These are phyloP conservation scores for Microtus pennsylvanicus DNA, from an alignment of 2,113 vertebrate genomes.

Conservation along the genomic window DNA sequence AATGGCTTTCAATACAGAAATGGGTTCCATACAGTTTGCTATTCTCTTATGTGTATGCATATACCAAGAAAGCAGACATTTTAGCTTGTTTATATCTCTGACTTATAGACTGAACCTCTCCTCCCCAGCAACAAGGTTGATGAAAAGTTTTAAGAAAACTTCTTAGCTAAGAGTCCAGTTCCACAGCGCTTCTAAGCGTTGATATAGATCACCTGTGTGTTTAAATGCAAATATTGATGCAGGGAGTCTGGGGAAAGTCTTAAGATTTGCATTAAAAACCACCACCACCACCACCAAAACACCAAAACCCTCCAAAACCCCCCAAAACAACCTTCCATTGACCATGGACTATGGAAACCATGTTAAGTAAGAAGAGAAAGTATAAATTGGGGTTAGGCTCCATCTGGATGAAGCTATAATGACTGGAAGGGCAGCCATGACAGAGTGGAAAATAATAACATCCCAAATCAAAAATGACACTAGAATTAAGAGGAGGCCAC, in stretches of 20 bases:
- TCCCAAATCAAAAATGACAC: not conserved
- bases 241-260: not conserved
- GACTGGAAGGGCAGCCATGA: accelerated
- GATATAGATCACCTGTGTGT: not conserved
- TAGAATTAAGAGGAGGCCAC: not conserved
- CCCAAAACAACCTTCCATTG: not conserved
- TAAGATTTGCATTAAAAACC: not conserved
- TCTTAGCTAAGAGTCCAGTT: not conserved
- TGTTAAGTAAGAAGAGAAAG: not conserved
- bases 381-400: not conserved
- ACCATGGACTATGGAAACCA: not conserved
- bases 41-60: not conserved
- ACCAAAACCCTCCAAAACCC: no score
- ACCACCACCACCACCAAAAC: not conserved
- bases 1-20: not conserved
- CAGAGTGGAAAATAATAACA: not conserved
- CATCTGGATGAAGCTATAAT: not conserved
- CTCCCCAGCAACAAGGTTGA: not conserved
- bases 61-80: not conserved
- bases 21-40: not conserved
- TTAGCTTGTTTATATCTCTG: not conserved
- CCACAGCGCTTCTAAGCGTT: not conserved
- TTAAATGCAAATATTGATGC: constrained; percentile 4
- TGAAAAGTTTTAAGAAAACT: not conserved
- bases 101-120: not conserved